Conservation (phyloP, 2,888 invertebrate species). For the Dynastes hyllus region DNA sequence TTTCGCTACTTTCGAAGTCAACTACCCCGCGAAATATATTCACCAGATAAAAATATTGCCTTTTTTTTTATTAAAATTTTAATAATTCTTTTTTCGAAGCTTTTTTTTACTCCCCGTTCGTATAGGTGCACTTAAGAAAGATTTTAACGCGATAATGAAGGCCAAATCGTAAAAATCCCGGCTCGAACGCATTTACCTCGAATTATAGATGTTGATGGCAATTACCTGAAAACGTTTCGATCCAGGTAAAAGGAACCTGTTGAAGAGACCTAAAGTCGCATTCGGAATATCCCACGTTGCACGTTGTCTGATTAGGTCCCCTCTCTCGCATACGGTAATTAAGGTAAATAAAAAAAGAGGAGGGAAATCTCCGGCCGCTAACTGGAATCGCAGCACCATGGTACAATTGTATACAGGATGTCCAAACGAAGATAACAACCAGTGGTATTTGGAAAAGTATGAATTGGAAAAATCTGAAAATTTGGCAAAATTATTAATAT, state of each 20-base stretch:
- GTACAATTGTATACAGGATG: no score
- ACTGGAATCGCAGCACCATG: constrained; percentile 38
- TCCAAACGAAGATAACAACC: constrained; percentile 3
- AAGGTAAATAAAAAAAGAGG: constrained; percentile 44
- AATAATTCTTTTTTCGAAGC: no score
- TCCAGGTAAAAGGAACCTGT: neutral
- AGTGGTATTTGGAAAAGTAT: neutral
- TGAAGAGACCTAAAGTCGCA: constrained; percentile 12
- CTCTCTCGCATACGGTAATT: constrained; percentile 34
- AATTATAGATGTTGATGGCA: constrained; percentile 6
- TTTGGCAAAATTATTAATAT: no score
- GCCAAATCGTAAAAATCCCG: constrained; percentile 1
- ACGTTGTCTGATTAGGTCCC: constrained; percentile 37
- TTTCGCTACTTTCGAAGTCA: no score
- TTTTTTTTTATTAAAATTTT: no score
- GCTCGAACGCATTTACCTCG: neutral
- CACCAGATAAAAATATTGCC: no score
- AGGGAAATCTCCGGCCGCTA: constrained; percentile 32
- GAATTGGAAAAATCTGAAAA: no score
- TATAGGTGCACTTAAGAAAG: neutral
- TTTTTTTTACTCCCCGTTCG: neutral
- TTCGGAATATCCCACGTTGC: constrained; percentile 33
- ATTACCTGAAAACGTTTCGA: constrained; percentile 5
- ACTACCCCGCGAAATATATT: no score
- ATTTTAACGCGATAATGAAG: constrained; percentile 8